Conservation (phyloP, 1,140 invertebrate genomes). For the Monochamus saltuarius region DNA sequence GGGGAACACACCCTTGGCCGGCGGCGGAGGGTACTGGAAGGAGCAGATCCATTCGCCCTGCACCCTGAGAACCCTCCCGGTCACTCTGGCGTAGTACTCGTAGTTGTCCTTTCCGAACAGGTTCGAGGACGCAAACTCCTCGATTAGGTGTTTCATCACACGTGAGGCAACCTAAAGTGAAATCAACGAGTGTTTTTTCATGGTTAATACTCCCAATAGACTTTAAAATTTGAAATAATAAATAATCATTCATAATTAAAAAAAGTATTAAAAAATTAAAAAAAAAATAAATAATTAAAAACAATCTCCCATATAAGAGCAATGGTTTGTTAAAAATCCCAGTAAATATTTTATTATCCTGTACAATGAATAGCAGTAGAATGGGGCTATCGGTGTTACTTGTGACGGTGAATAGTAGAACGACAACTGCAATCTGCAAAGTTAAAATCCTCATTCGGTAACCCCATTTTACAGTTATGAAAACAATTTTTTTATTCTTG, state of each 20-base stretch:
- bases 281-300: too few relatives aligned
- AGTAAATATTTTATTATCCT: too few relatives aligned
- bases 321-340: too few relatives aligned
- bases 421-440: too few relatives aligned
- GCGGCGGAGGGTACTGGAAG: constrained; percentile 80
- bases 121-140: constrained; percentile 93
- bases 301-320: too few relatives aligned
- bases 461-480: too few relatives aligned
- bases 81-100: constrained; percentile 94
- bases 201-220: not conserved
- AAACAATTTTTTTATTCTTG: too few relatives aligned
- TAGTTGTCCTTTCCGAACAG: constrained; percentile 96
- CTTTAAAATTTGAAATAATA: not conserved
- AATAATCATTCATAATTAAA: constrained; percentile 2
- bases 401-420: too few relatives aligned
- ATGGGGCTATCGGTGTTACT: too few relatives aligned
- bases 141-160: constrained; percentile 94
- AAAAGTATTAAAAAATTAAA: constrained; percentile 1
- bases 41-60: constrained; percentile 95
- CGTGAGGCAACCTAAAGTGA: constrained; percentile 78
- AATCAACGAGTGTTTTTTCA: constrained; percentile 1
- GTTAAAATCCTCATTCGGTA: too few relatives aligned
- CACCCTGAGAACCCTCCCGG: constrained; percentile 86
- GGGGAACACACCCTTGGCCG: constrained; percentile 57
- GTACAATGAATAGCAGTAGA: too few relatives aligned